Percentiles rank a stretch among this genome's conserved stretches.
Evolutionary conservation across 1,140 invertebrate genomes (phyloP).

Genomic region (Mycetomoellerius zeteki): DNA sequence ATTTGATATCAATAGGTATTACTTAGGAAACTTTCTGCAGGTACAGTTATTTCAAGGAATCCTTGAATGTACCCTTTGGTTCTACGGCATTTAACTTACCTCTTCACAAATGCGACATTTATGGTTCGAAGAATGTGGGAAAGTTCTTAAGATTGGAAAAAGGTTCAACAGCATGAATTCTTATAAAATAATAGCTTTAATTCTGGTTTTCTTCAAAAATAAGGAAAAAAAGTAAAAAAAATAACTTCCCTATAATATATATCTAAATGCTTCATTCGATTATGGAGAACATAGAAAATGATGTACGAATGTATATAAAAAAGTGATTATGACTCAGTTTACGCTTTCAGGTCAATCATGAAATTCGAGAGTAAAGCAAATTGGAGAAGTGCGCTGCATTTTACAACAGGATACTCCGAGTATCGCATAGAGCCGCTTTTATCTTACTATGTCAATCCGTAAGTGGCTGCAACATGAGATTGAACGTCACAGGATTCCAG

Average conservation of each 20-base stretch:
- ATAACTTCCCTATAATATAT: background rate
- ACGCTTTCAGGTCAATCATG: conserved; percentile 23
- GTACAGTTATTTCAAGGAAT: conserved; percentile 40
- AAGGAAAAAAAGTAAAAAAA: conserved; percentile 2
- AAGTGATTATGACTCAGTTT: conserved; percentile 1
- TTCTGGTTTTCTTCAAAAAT: conserved; percentile 69
- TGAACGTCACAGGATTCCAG: conserved; percentile 20
- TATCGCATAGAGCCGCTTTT: conserved; percentile 18
- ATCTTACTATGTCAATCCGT: background rate
- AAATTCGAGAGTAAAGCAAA: conserved; percentile 16
- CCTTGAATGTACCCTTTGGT: background rate
- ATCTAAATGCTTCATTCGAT: background rate
- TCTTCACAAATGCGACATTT: conserved; percentile 41
- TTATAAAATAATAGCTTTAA: conserved; percentile 43
- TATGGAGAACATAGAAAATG: background rate
- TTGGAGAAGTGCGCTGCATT: background rate
- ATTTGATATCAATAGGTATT: conserved; percentile 14
- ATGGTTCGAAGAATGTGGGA: conserved; percentile 31
- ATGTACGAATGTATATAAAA: conserved; percentile 13
- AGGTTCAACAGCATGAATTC: background rate
- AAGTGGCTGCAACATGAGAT: conserved; percentile 14
- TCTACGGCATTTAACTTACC: background rate
- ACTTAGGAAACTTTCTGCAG: conserved; percentile 33
- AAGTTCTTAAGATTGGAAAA: conserved; percentile 29
- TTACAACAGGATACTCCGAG: background rate